phyloP scores from a whole-genome alignment of 2,113 vertebrate genomes.

The Neolamprologus toae region DNA sequence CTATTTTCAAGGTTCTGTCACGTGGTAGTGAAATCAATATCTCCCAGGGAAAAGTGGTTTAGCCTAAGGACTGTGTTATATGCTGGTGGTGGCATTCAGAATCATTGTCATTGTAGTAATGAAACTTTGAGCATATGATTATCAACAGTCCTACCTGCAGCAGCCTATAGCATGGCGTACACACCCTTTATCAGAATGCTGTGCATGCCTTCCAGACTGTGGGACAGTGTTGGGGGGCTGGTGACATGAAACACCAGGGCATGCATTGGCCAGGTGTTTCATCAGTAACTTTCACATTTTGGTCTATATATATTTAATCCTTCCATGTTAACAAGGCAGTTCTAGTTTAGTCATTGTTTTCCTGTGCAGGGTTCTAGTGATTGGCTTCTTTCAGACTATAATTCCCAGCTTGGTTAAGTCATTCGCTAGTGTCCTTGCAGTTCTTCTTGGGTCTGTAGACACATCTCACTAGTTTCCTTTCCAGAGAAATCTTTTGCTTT shows the following conservation, averaged over 20 bases:
- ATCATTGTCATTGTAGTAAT: neutral
- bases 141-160: neutral
- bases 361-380: neutral
- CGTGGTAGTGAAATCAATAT: neutral
- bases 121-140: neutral
- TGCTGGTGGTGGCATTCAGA: neutral
- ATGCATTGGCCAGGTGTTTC: neutral
- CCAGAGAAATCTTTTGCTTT: neutral
- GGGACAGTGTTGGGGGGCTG: neutral
- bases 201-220: neutral
- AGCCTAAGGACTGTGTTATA: accelerated
- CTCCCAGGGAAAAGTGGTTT: neutral
- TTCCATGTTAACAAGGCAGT: accelerated
- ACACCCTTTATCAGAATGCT: neutral
- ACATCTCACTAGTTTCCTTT: neutral
- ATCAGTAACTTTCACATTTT: neutral
- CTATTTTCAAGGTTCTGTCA: neutral
- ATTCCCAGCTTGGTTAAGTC: neutral
- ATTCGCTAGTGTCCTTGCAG: accelerated
- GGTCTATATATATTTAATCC: neutral
- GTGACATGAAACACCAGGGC: neutral
- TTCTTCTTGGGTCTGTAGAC: neutral
- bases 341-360: neutral
- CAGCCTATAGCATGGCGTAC: neutral
- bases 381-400: neutral